Conservation (phyloP, 1,140 invertebrate species). For the Zeugodacus cucurbitae region DNA sequence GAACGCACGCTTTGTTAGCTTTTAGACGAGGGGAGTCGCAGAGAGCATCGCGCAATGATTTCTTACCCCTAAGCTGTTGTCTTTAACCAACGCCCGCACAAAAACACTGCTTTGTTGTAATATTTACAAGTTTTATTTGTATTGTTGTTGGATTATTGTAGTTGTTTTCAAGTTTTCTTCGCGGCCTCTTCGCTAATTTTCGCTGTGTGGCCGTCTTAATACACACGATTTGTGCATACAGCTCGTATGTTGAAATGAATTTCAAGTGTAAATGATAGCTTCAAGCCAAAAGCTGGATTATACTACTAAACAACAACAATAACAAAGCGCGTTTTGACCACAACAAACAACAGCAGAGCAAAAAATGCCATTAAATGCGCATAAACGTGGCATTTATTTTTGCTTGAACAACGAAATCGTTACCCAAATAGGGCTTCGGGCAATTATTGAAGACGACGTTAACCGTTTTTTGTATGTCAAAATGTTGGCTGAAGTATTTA, state of each 20-base stretch:
- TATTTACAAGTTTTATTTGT: not conserved
- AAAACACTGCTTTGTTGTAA: not conserved
- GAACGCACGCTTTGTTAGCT: not conserved
- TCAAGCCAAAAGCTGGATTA: not conserved
- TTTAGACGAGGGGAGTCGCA: not conserved
- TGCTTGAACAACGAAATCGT: not conserved
- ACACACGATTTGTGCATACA: not conserved
- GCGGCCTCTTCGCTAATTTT: not conserved
- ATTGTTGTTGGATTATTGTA: not conserved
- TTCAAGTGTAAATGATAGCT: not conserved
- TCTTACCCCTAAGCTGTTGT: not conserved
- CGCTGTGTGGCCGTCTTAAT: not conserved
- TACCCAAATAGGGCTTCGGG: not conserved
- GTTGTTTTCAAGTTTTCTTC: not conserved
- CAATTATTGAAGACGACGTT: not conserved
- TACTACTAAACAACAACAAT: not conserved
- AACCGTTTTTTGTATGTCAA: not conserved
- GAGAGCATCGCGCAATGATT: not conserved
- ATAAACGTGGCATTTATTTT: not conserved
- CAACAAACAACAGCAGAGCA: not conserved
- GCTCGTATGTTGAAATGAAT: not conserved
- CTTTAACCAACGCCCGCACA: not conserved
- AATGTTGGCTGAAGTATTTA: not conserved
- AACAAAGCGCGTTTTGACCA: not conserved
- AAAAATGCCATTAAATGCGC: not conserved